Evolutionary conservation across 2,888 invertebrate genomes (phyloP), one percentile per base, ranked within the genome.

Genomic region (Apamea epomidion): DNA sequence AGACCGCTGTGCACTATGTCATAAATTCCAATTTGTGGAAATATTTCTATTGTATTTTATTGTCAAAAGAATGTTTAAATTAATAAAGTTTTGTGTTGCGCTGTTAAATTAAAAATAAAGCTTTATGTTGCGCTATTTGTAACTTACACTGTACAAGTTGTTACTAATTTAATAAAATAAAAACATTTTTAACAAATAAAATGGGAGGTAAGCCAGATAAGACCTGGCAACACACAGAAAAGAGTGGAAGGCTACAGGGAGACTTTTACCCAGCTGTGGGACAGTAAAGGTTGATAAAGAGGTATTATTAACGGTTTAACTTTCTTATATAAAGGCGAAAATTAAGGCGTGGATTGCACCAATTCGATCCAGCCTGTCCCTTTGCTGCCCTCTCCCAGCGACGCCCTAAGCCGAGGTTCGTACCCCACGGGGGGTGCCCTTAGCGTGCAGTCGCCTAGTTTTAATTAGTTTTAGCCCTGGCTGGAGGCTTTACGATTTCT

Each of bases 1-100:
- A 0, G 12, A 29, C n/a, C 48, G 10, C 54, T 42, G 18, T 25
- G 64, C 54, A 48, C 18, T 71, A 69, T 69, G 71, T 29, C 58
- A 72, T 60, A 65, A 80, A 80, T 80, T 72, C 32, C 65, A 80
- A 80, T 80, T 67, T n/a, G 16, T 18, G 18, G 8, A 51, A 29
- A 14, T 14, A 60, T 51, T 78, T 29, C 69, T 58, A 2, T 42
- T 69, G 14, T 45, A 78, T 32, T 68, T 51, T 37, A 37, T 25
- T 37, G 29, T 37, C 48, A 25, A 60, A 60, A 68, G 8, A 78
- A 68, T 78, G 29, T 60, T 60, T n/a, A 18, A 60, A 42, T 60
- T 37, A 78, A 58, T 67, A 67, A 48, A n/a, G 16, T 48, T 29
- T 21, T 60, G 25, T 48, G 29, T 76, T 45, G 37, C 16, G 2